Percentiles rank a stretch among this genome's conserved stretches.
Conservation (phyloP, 2,888 invertebrate species). For the Ornithoptera priamus region DNA sequence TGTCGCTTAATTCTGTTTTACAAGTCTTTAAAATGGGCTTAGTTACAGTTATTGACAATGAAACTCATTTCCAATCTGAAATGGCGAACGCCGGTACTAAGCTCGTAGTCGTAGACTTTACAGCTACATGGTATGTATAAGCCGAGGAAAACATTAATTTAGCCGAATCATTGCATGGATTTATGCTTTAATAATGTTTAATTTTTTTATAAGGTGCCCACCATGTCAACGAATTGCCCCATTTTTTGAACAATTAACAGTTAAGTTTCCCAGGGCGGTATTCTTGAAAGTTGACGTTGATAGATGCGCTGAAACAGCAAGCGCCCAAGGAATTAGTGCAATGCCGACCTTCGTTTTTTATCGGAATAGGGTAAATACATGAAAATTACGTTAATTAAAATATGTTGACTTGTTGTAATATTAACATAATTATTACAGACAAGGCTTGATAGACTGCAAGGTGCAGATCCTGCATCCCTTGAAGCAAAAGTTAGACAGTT, state of each 20-base stretch:
- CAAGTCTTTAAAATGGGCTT: conserved; percentile 68
- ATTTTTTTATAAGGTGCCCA: conserved; percentile 87
- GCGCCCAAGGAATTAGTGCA: conserved; percentile 92
- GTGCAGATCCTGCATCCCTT: conserved; percentile 90
- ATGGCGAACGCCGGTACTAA: conserved; percentile 91
- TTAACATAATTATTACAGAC: conserved; percentile 68
- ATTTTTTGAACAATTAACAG: conserved; percentile 92
- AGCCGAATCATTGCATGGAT: conserved; percentile 56
- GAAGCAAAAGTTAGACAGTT: conserved; percentile 95
- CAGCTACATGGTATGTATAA: conserved; percentile 90
- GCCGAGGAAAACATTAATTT: conserved; percentile 47
- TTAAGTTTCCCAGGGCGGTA: conserved; percentile 91
- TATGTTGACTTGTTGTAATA: background rate
- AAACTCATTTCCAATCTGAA: conserved; percentile 91
- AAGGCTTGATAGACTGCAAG: conserved; percentile 92
- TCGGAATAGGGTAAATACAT: conserved; percentile 83
- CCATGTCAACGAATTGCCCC: conserved; percentile 98
- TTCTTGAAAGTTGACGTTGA: conserved; percentile 98
- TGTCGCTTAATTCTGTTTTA: conserved; percentile 44
- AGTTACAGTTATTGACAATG: conserved; percentile 85
- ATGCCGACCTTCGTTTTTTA: conserved; percentile 99
- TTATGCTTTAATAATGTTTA: conserved; percentile 25
- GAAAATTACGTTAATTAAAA: background rate
- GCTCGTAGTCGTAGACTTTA: conserved; percentile 96
- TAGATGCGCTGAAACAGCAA: conserved; percentile 93